A percentile compares a stretch with the other conserved stretches of the same genome.
Conservation (phyloP, 2,113 vertebrate species). For the Rhineura floridana region DNA sequence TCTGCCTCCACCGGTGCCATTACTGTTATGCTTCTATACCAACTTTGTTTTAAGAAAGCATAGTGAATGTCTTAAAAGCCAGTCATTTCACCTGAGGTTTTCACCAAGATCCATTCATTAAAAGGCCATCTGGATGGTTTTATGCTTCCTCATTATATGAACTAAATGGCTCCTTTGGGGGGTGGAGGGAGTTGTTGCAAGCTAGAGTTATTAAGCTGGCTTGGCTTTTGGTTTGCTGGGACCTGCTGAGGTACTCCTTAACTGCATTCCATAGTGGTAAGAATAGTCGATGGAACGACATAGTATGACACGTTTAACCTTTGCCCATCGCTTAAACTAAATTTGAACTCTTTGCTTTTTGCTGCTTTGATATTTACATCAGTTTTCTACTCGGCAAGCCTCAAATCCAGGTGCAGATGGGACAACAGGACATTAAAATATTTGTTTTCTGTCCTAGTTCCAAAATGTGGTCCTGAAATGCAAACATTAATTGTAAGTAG, state of each 20-base stretch:
- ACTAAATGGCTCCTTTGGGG: not conserved
- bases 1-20: no score
- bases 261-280: slow-evolving; percentile 20
- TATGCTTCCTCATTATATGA: not conserved
- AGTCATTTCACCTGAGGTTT: slow-evolving; percentile 1
- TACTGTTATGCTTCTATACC: not conserved
- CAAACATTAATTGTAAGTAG: not conserved
- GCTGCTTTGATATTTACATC: not conserved
- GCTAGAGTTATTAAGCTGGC: not conserved
- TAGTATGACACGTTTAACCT: not conserved
- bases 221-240: not conserved
- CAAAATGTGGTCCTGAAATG: not conserved
- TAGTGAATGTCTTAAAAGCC: not conserved
- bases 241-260: not conserved
- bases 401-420: not conserved
- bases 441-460: not conserved
- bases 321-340: slow-evolving; percentile 21
- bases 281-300: not conserved
- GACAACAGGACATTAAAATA: not conserved
- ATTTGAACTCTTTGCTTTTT: slow-evolving; percentile 1
- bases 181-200: slow-evolving; percentile 3
- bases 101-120: slow-evolving; percentile 1
- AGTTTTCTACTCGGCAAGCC: not conserved
- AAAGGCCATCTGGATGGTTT: slow-evolving; percentile 22
- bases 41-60: not conserved